Percentiles rank a stretch among this genome's conserved stretches.
phyloP scores from a whole-genome alignment of 2,888 invertebrate species.

The Pasiphila rectangulata region DNA sequence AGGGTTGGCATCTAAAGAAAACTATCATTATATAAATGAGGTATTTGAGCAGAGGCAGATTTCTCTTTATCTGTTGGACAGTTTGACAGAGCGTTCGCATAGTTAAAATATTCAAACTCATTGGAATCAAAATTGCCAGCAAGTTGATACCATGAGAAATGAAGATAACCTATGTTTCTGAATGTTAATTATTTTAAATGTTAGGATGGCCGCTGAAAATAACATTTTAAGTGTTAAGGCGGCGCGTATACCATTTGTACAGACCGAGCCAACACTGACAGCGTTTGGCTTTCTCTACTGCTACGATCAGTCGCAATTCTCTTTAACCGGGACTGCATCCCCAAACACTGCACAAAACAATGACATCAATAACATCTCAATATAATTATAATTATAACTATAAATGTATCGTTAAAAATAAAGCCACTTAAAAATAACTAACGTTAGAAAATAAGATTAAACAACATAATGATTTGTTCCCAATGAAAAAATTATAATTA shows the following conservation, averaged over 20 bases:
- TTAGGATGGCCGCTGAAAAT: conserved; percentile 61
- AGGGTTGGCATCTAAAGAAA: conserved; percentile 36
- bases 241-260: conserved; percentile 79
- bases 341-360: conserved; percentile 78
- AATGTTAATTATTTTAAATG: conserved; percentile 41
- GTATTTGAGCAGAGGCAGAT: conserved; percentile 56
- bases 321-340: conserved; percentile 64
- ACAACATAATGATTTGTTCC: conserved; percentile 81
- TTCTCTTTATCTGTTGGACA: conserved; percentile 32
- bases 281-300: conserved; percentile 62
- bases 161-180: not conserved
- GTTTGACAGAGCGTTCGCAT: conserved; percentile 34
- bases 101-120: conserved; percentile 44
- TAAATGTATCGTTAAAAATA: conserved; percentile 73
- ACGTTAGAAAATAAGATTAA: conserved; percentile 81
- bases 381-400: conserved; percentile 76
- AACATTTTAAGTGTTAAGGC: conserved; percentile 76
- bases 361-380: conserved; percentile 78
- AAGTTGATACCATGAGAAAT: conserved; percentile 3
- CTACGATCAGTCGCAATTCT: conserved; percentile 78
- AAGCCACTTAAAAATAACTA: conserved; percentile 80
- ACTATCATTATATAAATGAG: conserved; percentile 51
- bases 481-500: conserved; percentile 70
- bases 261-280: conserved; percentile 60
- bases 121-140: conserved; percentile 27